A percentile compares a stretch with the other conserved stretches of the same genome.
Conservation (phyloP, 2,113 vertebrate species). For the human (Homo sapiens) region GRCh38 chr12:72465001-72465500, state of each 20-base stretch:
- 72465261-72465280: not conserved
- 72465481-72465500: not conserved
- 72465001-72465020: slow-evolving; percentile 55
- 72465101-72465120: not conserved
- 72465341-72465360: not conserved
- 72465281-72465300: not conserved
- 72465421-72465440: not conserved
- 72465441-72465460: not conserved
- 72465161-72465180: slow-evolving; percentile 69
- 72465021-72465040: slow-evolving; percentile 48
- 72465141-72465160: slow-evolving; percentile 45
- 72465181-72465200: slow-evolving; percentile 66
- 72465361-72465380: not conserved
- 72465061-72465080: slow-evolving; percentile 15
- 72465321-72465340: not conserved
- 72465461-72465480: not conserved
- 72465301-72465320: not conserved
- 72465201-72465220: not conserved
- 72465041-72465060: slow-evolving; percentile 38
- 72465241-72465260: not conserved
- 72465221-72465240: not conserved
- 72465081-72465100: slow-evolving; percentile 11
- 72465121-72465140: slow-evolving; percentile 52
- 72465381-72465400: not conserved
- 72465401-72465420: not conserved